These are phyloP conservation scores for Amblyraja radiata DNA, from an alignment of 2,797 vertebrate species.

Conservation along the genomic window DNA sequence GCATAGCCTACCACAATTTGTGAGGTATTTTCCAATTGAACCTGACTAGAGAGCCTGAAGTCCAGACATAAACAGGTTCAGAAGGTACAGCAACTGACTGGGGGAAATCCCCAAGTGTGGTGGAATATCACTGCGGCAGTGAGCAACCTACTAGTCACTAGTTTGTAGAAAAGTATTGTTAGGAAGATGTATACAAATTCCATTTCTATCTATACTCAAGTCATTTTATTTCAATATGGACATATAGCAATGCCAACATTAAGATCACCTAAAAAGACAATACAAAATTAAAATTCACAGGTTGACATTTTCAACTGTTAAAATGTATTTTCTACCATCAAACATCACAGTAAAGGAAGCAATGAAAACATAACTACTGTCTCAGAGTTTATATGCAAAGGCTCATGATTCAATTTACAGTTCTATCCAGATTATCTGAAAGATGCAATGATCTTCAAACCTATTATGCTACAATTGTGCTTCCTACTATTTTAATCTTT, in stretches of 20 bases:
- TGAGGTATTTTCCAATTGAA: too few species aligned
- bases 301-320: not conserved
- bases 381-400: not conserved
- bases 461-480: not conserved
- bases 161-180: not conserved
- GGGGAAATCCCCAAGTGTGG: not conserved
- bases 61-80: not conserved
- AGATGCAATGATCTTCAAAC: conserved; percentile 9
- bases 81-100: not conserved
- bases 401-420: not conserved
- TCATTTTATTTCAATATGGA: conserved; percentile 23
- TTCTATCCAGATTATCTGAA: not conserved
- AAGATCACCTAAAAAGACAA: conserved; percentile 8
- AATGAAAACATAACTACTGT: not conserved
- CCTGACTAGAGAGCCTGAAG: too few species aligned
- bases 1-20: not conserved
- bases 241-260: conserved; percentile 4
- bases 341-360: too few species aligned
- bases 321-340: too few species aligned
- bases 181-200: not conserved
- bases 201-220: not conserved
- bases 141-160: not conserved
- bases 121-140: not conserved
- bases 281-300: conserved; percentile 31
- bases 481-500: not conserved